These are phyloP conservation scores for Cantharis flavilabris DNA, from an alignment of 2,888 invertebrate species.

Conservation along the genomic window DNA sequence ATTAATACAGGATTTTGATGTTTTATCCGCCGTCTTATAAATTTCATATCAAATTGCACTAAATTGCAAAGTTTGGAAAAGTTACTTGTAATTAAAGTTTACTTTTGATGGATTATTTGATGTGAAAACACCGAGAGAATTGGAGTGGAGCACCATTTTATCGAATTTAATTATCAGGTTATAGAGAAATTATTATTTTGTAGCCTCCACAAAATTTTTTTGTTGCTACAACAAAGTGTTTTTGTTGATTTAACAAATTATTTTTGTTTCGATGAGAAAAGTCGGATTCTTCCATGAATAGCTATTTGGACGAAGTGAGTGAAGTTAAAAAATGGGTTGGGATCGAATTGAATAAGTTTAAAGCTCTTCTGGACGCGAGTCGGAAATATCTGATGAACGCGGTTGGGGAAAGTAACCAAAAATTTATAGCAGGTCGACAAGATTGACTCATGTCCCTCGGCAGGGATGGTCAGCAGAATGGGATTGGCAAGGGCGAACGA, in stretches of 20 bases:
- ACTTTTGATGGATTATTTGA: not conserved
- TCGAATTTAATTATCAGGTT: not conserved
- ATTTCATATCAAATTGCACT: conserved; percentile 14
- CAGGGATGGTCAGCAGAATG: conserved; percentile 17
- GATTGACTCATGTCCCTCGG: conserved; percentile 32
- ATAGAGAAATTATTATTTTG: no score
- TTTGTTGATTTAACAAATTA: no score
- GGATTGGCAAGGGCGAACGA: conserved; percentile 14
- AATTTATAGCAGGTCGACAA: conserved; percentile 35
- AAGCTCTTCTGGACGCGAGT: not conserved
- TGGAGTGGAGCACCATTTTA: not conserved
- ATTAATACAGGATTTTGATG: conserved; percentile 24
- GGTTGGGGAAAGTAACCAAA: conserved; percentile 22
- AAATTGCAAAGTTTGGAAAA: conserved; percentile 6
- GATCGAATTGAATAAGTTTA: not conserved
- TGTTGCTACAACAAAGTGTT: no score
- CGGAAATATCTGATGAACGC: conserved; percentile 23
- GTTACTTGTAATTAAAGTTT: not conserved
- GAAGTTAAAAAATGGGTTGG: not conserved
- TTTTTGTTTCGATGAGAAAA: no score
- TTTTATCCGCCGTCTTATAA: conserved; percentile 20
- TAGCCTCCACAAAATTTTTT: no score
- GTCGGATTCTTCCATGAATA: no score
- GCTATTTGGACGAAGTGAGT: no score
- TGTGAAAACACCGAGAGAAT: not conserved